A percentile compares a stretch with the other conserved stretches of the same genome.
phyloP scores from a whole-genome alignment of 2,113 vertebrate species.

The Okapia johnstoni region DNA sequence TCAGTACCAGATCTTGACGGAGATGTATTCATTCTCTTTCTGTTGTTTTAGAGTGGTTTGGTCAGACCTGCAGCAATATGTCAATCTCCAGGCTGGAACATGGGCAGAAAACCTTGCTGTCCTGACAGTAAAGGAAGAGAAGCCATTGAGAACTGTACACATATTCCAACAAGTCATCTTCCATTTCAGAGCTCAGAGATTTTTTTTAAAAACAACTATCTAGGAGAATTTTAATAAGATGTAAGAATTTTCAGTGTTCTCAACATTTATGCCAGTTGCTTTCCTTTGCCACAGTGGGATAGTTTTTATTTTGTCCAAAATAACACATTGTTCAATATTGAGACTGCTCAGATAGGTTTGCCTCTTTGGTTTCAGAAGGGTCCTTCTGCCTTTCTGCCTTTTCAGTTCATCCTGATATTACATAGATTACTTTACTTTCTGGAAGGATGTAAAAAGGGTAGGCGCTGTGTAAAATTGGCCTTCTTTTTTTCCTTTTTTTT shows the following conservation, averaged over 20 bases:
- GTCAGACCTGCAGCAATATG: neutral
- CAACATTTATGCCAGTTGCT: neutral
- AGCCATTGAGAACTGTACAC: neutral
- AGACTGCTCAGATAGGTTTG: neutral
- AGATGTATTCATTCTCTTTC: neutral
- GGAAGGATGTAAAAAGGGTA: neutral
- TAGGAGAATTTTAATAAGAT: neutral
- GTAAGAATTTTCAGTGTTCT: neutral
- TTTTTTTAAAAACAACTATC: neutral
- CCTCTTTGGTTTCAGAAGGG: neutral
- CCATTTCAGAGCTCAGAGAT: neutral
- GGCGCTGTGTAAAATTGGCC: neutral
- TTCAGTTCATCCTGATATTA: neutral
- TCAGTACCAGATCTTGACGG: conserved; percentile 10
- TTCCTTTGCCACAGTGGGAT: neutral
- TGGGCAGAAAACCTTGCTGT: neutral
- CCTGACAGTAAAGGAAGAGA: neutral
- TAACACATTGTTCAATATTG: neutral
- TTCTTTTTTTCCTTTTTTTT: neutral
- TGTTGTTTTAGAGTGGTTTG: neutral
- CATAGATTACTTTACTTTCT: neutral
- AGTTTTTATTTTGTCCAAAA: neutral
- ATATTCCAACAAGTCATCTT: neutral
- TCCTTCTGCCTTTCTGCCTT: neutral
- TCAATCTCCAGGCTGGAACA: neutral